Percentiles rank a stretch among this genome's conserved stretches.
These are phyloP conservation scores for Lamellibrachia satsuma DNA, from an alignment of 2,888 invertebrate species.

Conservation along the genomic window DNA sequence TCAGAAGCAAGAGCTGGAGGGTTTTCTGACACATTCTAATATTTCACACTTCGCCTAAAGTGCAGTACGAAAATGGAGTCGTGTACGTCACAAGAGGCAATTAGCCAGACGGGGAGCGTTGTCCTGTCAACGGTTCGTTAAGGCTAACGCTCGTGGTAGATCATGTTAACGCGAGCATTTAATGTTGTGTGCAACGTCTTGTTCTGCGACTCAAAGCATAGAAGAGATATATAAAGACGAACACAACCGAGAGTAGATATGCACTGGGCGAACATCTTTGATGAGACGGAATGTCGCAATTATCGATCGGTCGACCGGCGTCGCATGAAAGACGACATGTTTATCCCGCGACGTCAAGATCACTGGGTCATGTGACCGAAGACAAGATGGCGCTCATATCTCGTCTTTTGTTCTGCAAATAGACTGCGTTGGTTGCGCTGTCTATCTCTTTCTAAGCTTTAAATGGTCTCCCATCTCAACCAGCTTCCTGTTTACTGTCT, in stretches of 20 bases:
- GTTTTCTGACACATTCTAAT: background rate
- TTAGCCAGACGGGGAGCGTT: background rate
- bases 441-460: background rate
- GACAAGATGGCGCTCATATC: background rate
- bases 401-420: background rate
- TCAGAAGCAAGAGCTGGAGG: background rate
- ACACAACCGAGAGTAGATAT: background rate
- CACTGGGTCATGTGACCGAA: background rate
- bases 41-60: background rate
- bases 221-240: background rate
- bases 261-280: background rate
- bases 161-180: background rate
- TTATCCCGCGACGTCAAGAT: background rate
- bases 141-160: background rate
- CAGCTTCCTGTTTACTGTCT: slow-evolving; percentile 7
- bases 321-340: background rate
- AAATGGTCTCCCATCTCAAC: background rate
- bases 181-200: slow-evolving; percentile 9
- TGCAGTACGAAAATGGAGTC: background rate
- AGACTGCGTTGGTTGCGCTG: background rate
- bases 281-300: slow-evolving; percentile 12
- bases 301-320: background rate
- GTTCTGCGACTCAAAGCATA: background rate
- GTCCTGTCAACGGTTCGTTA: background rate
- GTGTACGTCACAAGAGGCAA: background rate